phyloP scores from a whole-genome alignment of 2,113 vertebrate species.

The Phalacrocorax brasilianus region DNA sequence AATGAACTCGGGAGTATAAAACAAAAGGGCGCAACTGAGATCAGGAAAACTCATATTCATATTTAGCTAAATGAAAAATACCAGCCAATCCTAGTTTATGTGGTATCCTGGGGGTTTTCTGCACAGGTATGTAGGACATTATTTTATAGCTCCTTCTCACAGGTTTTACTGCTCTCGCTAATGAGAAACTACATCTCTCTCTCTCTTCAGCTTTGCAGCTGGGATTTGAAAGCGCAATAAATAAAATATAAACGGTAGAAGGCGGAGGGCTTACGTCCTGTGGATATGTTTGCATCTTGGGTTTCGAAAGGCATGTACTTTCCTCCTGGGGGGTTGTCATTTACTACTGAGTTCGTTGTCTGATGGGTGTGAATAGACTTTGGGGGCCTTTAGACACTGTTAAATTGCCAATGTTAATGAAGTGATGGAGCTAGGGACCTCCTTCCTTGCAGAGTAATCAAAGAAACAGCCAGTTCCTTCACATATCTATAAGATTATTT shows the following conservation, averaged over 20 bases:
- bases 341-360: constrained; percentile 75
- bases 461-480: constrained; percentile 74
- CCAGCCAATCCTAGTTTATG: not conserved
- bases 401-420: constrained; percentile 81
- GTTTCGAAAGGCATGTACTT: constrained; percentile 69
- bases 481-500: constrained; percentile 72
- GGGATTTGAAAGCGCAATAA: constrained; percentile 69
- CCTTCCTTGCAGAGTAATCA: constrained; percentile 63
- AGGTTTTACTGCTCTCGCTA: constrained; percentile 36
- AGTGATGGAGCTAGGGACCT: constrained; percentile 78
- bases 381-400: constrained; percentile 68
- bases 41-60: constrained; percentile 23
- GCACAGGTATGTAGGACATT: not conserved
- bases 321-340: constrained; percentile 72
- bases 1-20: constrained; percentile 30
- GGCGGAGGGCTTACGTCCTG: constrained; percentile 65
- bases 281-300: constrained; percentile 73
- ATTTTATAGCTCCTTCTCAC: not conserved
- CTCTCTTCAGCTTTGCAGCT: constrained; percentile 55
- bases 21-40: constrained; percentile 16
- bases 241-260: constrained; percentile 73
- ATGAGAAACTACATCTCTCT: constrained; percentile 67
- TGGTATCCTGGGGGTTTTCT: not conserved
- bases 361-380: constrained; percentile 65
- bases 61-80: constrained; percentile 28